Evolutionary conservation across 2,797 vertebrate species (phyloP), one percentile per base, ranked within the genome.

Genomic region (Glyptemys insculpta): DNA sequence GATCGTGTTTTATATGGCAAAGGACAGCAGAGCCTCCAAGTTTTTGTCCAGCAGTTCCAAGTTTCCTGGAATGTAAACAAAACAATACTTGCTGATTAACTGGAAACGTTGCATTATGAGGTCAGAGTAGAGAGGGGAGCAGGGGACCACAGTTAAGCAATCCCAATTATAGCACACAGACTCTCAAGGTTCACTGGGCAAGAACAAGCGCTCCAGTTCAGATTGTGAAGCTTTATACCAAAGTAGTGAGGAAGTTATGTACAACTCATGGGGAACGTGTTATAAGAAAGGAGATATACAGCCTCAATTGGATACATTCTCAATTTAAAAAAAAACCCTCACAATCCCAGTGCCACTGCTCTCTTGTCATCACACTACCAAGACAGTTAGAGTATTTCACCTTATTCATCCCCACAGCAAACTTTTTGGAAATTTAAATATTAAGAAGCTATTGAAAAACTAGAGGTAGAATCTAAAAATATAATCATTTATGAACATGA

Each of bases 41-140:
- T 92, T 99, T 99, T 98, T 99, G 99, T 72, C 99, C 99, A 5
- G 99, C 99, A 31, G 99, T 99, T 93, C 99, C 99, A 79, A 99
- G 98, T 98, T 99, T 99, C 98, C 99, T 99, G 95, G 68, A 97
- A 94, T 54, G 87, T 79, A 92, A 96, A 97, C 90, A 96, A 76
- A 68, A 57, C 65, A 52, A 25, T 6, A 83, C 89, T 72, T 79
- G 79, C 89, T 91, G 84, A 86, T 92, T 82, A 90, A 79, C 8
- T 79, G 78, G 76, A 92, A 92, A 92, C 83, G 81, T 85, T 86
- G 85, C 23, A 50, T 37, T 88, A 59, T 0, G 57, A 68, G 41
- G 31, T 16, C 72, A 85, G 41, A 0, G 1, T 85, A 87, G 62
- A 81, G 94, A 78, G 62, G 78, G 57, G 49, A 25, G 9, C 50